A percentile compares a stretch with the other conserved stretches of the same genome.
These are phyloP conservation scores for Heterocephalus glaber DNA, from an alignment of 2,113 vertebrate species.

Conservation along the genomic window DNA sequence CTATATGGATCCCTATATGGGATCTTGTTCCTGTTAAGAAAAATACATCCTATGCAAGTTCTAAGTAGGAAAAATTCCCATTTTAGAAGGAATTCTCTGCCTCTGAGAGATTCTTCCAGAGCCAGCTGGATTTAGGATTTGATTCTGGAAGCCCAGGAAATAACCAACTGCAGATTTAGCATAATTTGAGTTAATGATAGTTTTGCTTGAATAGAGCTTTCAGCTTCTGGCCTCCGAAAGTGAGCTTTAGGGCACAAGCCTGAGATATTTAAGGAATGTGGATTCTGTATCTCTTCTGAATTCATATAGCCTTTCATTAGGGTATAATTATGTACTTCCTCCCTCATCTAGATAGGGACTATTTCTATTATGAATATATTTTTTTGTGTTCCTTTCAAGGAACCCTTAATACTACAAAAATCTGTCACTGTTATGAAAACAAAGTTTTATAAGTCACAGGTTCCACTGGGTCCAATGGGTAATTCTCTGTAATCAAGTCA, in stretches of 20 bases:
- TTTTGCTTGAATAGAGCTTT: constrained; percentile 38
- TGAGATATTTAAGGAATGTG: constrained; percentile 33
- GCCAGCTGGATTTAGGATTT: not conserved
- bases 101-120: not conserved
- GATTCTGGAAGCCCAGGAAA: constrained; percentile 48
- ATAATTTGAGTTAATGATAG: constrained; percentile 39
- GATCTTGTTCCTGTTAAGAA: not conserved
- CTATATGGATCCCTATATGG: too few species aligned
- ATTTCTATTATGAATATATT: not conserved
- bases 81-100: constrained; percentile 19
- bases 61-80: not conserved
- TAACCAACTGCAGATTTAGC: constrained; percentile 22
- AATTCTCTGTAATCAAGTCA: constrained; percentile 46
- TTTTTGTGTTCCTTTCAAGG: constrained; percentile 10
- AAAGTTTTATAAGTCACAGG: not conserved
- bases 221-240: not conserved
- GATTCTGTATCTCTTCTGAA: not conserved
- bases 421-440: constrained; percentile 47
- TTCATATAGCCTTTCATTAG: not conserved
- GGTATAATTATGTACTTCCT: not conserved
- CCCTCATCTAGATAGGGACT: not conserved
- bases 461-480: not conserved
- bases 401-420: not conserved
- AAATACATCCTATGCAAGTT: not conserved
- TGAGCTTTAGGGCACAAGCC: constrained; percentile 14